A percentile compares a stretch with the other conserved stretches of the same genome.
These are phyloP conservation scores for Macroramphosus scolopax DNA, from an alignment of 2,797 vertebrate species.

Conservation along the genomic window DNA sequence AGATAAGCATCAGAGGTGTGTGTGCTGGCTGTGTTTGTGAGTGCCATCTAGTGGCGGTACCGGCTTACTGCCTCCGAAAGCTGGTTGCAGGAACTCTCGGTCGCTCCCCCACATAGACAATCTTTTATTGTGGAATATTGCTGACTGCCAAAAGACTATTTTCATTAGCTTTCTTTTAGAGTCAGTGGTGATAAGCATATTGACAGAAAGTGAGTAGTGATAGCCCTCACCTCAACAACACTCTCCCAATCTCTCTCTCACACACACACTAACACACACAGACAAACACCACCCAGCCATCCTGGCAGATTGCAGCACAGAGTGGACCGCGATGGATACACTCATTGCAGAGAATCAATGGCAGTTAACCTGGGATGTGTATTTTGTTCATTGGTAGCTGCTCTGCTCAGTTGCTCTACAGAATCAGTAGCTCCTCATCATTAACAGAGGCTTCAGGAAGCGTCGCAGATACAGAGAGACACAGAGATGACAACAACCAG, in stretches of 20 bases:
- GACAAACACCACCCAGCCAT: too few relatives aligned
- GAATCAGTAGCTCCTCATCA: constrained; percentile 43
- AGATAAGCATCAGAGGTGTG: constrained; percentile 53
- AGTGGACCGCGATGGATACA: constrained; percentile 52
- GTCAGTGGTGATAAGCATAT: constrained; percentile 47
- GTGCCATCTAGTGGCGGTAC: constrained; percentile 74
- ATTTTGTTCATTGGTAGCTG: constrained; percentile 53
- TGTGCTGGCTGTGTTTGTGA: constrained; percentile 48
- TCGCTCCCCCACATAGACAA: constrained; percentile 11
- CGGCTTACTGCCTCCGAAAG: constrained; percentile 22
- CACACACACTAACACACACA: constrained; percentile 4
- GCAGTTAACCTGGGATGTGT: constrained; percentile 70
- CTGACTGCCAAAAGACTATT: constrained; percentile 37
- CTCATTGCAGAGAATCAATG: constrained; percentile 66
- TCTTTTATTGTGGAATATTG: constrained; percentile 26
- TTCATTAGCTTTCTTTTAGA: constrained; percentile 34
- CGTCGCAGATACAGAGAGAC: constrained; percentile 35
- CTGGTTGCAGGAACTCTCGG: constrained; percentile 5
- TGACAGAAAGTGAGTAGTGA: constrained; percentile 46
- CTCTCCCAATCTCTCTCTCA: neutral
- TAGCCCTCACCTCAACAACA: constrained; percentile 33
- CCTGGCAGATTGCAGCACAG: constrained; percentile 24
- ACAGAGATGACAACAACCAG: constrained; percentile 22
- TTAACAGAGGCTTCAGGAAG: constrained; percentile 42
- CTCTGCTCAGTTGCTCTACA: constrained; percentile 33